Evolutionary conservation across 2,888 invertebrate genomes (phyloP).

Genomic region (Phlogophora meticulosa): DNA sequence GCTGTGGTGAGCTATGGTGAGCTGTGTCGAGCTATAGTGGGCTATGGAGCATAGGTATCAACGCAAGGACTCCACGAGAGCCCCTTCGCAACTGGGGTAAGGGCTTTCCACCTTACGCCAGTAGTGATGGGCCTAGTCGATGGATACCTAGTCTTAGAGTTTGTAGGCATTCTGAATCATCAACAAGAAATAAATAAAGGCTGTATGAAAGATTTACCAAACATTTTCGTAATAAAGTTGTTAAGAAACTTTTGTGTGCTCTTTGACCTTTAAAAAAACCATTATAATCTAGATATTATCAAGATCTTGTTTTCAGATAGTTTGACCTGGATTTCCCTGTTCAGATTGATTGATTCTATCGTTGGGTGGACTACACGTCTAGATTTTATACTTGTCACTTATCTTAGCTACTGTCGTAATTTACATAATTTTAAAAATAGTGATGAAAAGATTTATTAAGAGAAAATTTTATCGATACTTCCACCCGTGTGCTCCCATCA

Average conservation of each 20-base stretch:
- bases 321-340: too few relatives aligned
- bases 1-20: slow-evolving; percentile 42
- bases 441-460: too few relatives aligned
- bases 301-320: too few relatives aligned
- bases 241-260: too few relatives aligned
- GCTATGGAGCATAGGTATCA: slow-evolving; percentile 66
- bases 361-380: too few relatives aligned
- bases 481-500: slow-evolving; percentile 26
- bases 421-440: too few relatives aligned
- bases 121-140: slow-evolving; percentile 63
- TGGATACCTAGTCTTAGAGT: not conserved
- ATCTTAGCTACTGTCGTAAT: not conserved
- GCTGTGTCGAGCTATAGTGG: slow-evolving; percentile 27
- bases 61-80: slow-evolving; percentile 68
- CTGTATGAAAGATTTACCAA: too few relatives aligned
- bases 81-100: slow-evolving; percentile 79
- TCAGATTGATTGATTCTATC: too few relatives aligned
- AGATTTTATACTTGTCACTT: too few relatives aligned
- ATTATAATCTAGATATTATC: too few relatives aligned
- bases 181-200: not conserved
- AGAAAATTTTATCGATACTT: slow-evolving; percentile 26
- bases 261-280: too few relatives aligned
- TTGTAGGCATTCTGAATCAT: not conserved
- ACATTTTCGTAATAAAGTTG: too few relatives aligned
- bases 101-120: slow-evolving; percentile 74